Conservation (phyloP, 2,797 vertebrate species). For the Ptychadena robeensis region DNA sequence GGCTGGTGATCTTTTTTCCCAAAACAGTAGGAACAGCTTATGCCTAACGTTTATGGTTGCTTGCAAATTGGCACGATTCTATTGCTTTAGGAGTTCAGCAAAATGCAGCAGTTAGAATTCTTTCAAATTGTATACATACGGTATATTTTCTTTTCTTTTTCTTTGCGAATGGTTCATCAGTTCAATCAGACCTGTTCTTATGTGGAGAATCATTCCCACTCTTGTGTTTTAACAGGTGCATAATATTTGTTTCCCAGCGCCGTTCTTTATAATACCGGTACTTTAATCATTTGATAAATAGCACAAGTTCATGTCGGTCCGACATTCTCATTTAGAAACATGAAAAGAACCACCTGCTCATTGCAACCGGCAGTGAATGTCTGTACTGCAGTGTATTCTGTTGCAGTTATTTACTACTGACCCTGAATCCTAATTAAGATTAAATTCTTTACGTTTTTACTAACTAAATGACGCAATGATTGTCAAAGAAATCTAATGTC, state of each 20-base stretch:
- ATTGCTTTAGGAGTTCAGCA: no score
- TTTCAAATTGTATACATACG: no score
- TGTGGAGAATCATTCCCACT: constrained; percentile 13
- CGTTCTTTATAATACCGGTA: constrained; percentile 1
- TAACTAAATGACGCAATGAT: background rate
- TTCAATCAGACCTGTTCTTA: background rate
- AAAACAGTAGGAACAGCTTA: no score
- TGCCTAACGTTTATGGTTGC: no score
- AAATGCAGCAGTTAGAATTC: no score
- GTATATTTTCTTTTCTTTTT: background rate
- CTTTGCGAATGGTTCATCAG: background rate
- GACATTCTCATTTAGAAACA: constrained; percentile 8
- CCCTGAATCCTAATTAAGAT: constrained; percentile 32
- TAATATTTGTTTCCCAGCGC: constrained; percentile 1
- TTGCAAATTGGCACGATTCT: no score
- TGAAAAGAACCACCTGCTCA: constrained; percentile 53
- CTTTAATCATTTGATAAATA: constrained; percentile 12
- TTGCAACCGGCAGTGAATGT: constrained; percentile 14
- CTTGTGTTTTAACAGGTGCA: constrained; percentile 26
- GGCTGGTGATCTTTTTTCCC: no score
- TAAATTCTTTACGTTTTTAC: constrained; percentile 32
- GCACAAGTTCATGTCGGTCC: constrained; percentile 13
- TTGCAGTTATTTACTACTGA: constrained; percentile 7
- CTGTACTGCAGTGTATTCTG: background rate
- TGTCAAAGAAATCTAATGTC: background rate